phyloP scores from a whole-genome alignment of 2,113 vertebrate species.

The Chloroceryle aenea region DNA sequence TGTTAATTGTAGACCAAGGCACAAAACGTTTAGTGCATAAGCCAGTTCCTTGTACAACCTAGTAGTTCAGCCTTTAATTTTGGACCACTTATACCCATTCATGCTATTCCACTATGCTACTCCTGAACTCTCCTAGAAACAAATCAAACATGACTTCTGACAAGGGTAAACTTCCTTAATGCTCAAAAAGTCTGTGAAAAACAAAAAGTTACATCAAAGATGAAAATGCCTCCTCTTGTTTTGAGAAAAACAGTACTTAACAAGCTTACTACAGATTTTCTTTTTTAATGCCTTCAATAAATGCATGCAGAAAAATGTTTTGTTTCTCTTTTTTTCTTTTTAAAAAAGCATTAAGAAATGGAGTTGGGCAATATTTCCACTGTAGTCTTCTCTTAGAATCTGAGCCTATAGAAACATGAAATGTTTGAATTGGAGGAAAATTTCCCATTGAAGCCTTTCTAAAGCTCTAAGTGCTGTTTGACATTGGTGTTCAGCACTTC shows the following conservation, averaged over 20 bases:
- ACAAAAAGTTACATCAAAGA: slow-evolving; percentile 69
- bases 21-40: slow-evolving; percentile 85
- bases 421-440: neutral
- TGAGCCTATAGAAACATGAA: slow-evolving; percentile 46
- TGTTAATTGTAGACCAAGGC: slow-evolving; percentile 84
- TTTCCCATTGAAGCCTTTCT: neutral
- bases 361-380: slow-evolving; percentile 40
- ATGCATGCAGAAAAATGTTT: slow-evolving; percentile 56
- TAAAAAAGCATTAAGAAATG: neutral
- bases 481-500: slow-evolving; percentile 44
- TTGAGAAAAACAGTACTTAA: slow-evolving; percentile 63
- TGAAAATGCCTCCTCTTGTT: slow-evolving; percentile 75
- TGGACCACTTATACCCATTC: slow-evolving; percentile 74
- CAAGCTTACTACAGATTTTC: slow-evolving; percentile 30
- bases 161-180: slow-evolving; percentile 55
- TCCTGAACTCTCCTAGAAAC: slow-evolving; percentile 65
- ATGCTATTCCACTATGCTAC: slow-evolving; percentile 60
- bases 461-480: slow-evolving; percentile 23
- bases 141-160: slow-evolving; percentile 71
- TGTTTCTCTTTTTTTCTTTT: neutral
- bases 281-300: slow-evolving; percentile 59
- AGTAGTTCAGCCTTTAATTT: slow-evolving; percentile 68
- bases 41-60: slow-evolving; percentile 76
- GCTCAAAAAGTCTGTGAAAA: slow-evolving; percentile 51
- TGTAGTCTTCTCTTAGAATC: slow-evolving; percentile 23